Evolutionary conservation across 2,888 invertebrate genomes (phyloP), one percentile per base, ranked within the genome.

Genomic region (Anthophora plumipes): DNA sequence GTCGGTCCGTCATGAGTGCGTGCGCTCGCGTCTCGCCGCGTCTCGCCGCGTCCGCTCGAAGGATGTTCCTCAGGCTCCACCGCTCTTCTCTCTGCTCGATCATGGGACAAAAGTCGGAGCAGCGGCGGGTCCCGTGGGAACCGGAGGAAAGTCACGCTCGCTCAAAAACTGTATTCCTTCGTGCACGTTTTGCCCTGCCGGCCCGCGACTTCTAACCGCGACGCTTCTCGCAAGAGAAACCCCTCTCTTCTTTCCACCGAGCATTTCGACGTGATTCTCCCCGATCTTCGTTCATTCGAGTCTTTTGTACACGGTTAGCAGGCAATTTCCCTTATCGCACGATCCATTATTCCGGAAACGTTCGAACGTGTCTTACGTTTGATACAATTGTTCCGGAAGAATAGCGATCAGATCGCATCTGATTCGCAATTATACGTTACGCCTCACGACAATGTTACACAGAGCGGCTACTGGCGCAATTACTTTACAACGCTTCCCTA

Each of bases 71-170:
- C 68, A 77, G 67, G 39, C 72, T 48, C 57, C 64, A 20, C 64
- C 37, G 64, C 48, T 50, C 50, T 14, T 77, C 52, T 55, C 79
- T 72, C 25, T 72, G 80, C 85, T 79, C 80, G 85, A 84, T 85
- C 84, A 85, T 82, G 82, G 89, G 88, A 89, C 90, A 90, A 90
- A 90, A 90, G 83, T 89, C 85, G 84, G 81, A 81, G 75, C 82
- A 71, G 83, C 31, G n/a, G 31, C 83, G 82, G 79, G 86, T 89
- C 90, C 86, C 89, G 90, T 90, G 90, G 89, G 90, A 90, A 90
- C 88, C 54, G 54, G 73, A 60, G 73, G 80, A 82, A 79, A 88
- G 88, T 89, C 90, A 88, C 88, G 88, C 88, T 88, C 88, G 81
- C 85, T 88, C 84, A 78, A 86, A 90, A 85, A 85, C 78, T 66